These are phyloP conservation scores for Pithys albifrons DNA, from an alignment of 2,113 vertebrate genomes.

Conservation along the genomic window DNA sequence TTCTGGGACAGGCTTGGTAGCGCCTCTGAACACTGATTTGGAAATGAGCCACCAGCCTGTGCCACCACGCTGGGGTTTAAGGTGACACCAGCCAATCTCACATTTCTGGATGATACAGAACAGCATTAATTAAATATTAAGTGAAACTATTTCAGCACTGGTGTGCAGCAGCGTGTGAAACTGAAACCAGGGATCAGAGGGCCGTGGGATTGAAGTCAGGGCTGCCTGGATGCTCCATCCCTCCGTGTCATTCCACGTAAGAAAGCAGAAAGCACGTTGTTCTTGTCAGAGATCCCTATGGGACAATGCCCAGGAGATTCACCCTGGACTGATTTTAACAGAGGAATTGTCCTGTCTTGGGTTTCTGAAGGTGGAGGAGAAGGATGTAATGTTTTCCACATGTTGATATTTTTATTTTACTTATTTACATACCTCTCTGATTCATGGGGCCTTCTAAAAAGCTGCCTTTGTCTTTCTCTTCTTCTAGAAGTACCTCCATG, in stretches of 20 bases:
- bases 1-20: not conserved
- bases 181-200: not conserved
- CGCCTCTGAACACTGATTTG: not conserved
- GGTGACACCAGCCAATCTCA: not conserved
- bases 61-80: not conserved
- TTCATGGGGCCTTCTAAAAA: not conserved
- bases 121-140: not conserved
- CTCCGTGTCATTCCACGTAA: fast-evolving
- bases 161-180: not conserved
- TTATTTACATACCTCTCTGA: not conserved
- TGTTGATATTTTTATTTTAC: not conserved
- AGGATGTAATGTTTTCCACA: not conserved
- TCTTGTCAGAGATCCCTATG: fast-evolving
- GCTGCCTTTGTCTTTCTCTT: not conserved
- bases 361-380: not conserved
- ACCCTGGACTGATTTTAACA: not conserved
- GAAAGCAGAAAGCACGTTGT: not conserved
- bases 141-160: not conserved
- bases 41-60: not conserved
- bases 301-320: not conserved
- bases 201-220: not conserved
- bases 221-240: not conserved
- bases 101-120: not conserved
- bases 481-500: not conserved
- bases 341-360: not conserved